These are phyloP conservation scores for Porites rus DNA, from an alignment of 92 coral and sea anemone species.

Conservation along the genomic window DNA sequence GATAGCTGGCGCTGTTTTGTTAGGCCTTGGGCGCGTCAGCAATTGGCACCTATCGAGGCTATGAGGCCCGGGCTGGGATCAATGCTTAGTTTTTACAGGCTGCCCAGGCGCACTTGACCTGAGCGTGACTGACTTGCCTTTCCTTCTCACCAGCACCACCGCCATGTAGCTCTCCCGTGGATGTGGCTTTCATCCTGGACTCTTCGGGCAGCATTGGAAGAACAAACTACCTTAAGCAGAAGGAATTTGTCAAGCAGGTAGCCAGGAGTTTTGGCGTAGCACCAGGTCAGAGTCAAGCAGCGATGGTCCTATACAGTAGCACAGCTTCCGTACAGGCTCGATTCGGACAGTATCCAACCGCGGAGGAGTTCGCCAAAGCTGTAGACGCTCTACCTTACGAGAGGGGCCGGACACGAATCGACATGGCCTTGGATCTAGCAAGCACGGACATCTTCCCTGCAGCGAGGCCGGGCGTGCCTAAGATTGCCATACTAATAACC, in stretches of 20 bases:
- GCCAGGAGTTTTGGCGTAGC: conserved; percentile 41
- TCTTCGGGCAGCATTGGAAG: conserved; percentile 49
- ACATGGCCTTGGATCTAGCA: conserved; percentile 34
- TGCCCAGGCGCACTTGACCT: too few relatives aligned
- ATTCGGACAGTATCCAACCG: conserved; percentile 1
- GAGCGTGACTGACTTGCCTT: not conserved
- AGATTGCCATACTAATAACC: conserved; percentile 35
- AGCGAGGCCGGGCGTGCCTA: conserved; percentile 38
- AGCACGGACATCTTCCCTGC: conserved; percentile 23
- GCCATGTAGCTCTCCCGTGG: conserved; percentile 12
- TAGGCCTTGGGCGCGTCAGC: too few relatives aligned
- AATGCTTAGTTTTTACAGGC: too few relatives aligned
- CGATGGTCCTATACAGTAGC: conserved; percentile 45
- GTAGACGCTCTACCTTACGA: conserved; percentile 33
- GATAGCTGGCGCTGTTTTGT: too few relatives aligned
- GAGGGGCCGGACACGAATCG: conserved; percentile 32
- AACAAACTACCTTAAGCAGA: conserved; percentile 32
- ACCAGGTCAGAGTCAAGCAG: conserved; percentile 26
- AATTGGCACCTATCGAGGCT: too few relatives aligned
- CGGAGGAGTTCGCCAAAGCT: conserved; percentile 22
- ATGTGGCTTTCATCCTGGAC: conserved; percentile 49
- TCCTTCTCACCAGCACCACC: conserved; percentile 4
- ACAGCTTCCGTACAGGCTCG: conserved; percentile 32
- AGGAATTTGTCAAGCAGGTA: conserved; percentile 39
- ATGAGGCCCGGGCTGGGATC: too few relatives aligned